Conservation (phyloP, 2,888 invertebrate genomes). For the Chouioia cunea region DNA sequence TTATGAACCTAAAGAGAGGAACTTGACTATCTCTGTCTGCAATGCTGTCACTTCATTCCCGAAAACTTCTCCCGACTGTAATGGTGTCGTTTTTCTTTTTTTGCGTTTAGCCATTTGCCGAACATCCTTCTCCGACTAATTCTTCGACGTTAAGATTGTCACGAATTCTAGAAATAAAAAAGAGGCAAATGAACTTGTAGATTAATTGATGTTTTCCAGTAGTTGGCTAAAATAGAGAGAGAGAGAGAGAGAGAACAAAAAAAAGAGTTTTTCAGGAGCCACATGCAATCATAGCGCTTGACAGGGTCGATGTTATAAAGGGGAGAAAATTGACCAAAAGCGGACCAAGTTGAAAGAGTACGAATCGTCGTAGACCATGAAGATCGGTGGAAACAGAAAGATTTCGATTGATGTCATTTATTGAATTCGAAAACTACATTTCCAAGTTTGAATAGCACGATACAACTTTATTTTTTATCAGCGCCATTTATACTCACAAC, state of each 20-base stretch:
- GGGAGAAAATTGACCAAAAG: neutral
- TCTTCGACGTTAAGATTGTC: constrained; percentile 86
- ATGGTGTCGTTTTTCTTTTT: constrained; percentile 25
- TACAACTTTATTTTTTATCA: too few species aligned
- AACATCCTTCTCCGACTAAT: constrained; percentile 71
- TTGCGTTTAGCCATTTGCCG: neutral
- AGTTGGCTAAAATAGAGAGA: neutral
- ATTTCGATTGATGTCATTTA: constrained; percentile 18
- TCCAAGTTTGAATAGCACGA: constrained; percentile 1
- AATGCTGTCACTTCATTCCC: too few species aligned
- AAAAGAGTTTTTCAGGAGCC: neutral
- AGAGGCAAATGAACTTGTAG: constrained; percentile 34
- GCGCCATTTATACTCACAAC: too few species aligned
- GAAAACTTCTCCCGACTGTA: neutral
- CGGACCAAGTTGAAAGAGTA: too few species aligned
- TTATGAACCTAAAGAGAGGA: constrained; percentile 50
- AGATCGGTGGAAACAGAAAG: constrained; percentile 1
- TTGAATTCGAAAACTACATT: constrained; percentile 2
- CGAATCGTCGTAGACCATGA: too few species aligned
- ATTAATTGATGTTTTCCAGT: constrained; percentile 24
- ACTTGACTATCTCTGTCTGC: constrained; percentile 51
- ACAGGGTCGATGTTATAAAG: constrained; percentile 5
- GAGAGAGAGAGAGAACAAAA: neutral
- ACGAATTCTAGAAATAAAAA: constrained; percentile 79
- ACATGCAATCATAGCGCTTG: constrained; percentile 1